Base-by-base conservation (phyloP, 1,140 invertebrate species). In the Melitaea cinxia region DNA sequence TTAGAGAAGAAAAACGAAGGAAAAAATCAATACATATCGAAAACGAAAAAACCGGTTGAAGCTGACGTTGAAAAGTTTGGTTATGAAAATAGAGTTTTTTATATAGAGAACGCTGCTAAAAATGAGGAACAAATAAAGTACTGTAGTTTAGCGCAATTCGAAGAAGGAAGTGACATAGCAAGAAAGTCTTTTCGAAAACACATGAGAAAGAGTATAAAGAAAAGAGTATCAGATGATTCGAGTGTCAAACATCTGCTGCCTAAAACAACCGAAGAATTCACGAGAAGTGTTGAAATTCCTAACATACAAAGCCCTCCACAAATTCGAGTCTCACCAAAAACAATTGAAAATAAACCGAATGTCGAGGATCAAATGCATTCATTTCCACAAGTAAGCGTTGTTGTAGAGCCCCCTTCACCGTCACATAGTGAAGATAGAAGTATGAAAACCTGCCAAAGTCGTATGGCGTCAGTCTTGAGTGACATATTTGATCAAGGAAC, bases 91-190 rank as follows among this genome's bases (percentile, higher is more conserved):
- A 92, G 93, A 69, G 94, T 94, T 19, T 94, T 94, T 68, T 93
- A 94, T 74, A 86, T 93, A 47, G 91, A 91, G 87, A 93, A 92
- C 72, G 89, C 78, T 84, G 87, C 82, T 68, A 93, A 82, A 90
- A 92, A 78, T 62, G 92, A 83, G 80, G 93, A 88, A 74, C 93
- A 94, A 50, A 92, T 92, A 45, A 94, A 93, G 70, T 95, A 94
- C 81, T 95, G 94, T 75, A 95, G 94, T 78, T 88, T 96, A 70
- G 95, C 95, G 4, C 93, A 95, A 70, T 96, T 96, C 76, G 94
- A 94, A 64, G 95, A 96, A 89, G 95, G 95, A 28, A 96, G 93
- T 80, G 95, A 96, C 78, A 96, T 96, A 60, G 95, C 94, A 1
- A 93, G 95, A 50, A 93, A 93, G 77, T 96, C 95, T 2, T 95